A percentile compares a stretch with the other conserved stretches of the same genome.
phyloP scores from a whole-genome alignment of 2,888 invertebrate species.

The Phortica magna region DNA sequence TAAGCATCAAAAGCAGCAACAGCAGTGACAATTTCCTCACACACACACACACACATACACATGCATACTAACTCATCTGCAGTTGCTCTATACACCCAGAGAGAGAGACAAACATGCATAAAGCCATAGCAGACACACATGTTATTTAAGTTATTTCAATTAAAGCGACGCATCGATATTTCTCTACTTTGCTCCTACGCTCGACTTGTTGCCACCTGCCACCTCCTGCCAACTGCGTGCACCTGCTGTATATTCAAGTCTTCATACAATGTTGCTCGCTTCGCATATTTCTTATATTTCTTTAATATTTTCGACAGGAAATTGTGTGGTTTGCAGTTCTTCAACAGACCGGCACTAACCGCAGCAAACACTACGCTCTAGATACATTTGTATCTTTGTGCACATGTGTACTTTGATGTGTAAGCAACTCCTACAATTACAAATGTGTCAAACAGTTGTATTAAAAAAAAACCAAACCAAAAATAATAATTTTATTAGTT shows the following conservation, averaged over 20 bases:
- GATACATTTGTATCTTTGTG: neutral
- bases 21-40: neutral
- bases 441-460: too few relatives aligned
- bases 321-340: neutral
- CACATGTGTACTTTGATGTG: neutral
- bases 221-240: neutral
- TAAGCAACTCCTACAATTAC: neutral
- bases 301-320: neutral
- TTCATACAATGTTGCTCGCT: too few relatives aligned
- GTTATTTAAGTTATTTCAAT: constrained; percentile 24
- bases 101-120: too few relatives aligned
- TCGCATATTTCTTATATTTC: too few relatives aligned
- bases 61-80: neutral
- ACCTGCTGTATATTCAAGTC: too few relatives aligned
- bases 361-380: neutral
- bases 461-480: too few relatives aligned
- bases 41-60: too few relatives aligned
- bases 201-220: neutral
- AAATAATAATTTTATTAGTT: too few relatives aligned
- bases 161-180: constrained; percentile 5
- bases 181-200: neutral
- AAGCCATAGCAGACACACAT: neutral
- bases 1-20: constrained; percentile 9
- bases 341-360: too few relatives aligned
- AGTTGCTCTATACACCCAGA: neutral